Base-by-base conservation (phyloP, 92 coral and sea anemone species). In the Zoanthus solanderi region DNA sequence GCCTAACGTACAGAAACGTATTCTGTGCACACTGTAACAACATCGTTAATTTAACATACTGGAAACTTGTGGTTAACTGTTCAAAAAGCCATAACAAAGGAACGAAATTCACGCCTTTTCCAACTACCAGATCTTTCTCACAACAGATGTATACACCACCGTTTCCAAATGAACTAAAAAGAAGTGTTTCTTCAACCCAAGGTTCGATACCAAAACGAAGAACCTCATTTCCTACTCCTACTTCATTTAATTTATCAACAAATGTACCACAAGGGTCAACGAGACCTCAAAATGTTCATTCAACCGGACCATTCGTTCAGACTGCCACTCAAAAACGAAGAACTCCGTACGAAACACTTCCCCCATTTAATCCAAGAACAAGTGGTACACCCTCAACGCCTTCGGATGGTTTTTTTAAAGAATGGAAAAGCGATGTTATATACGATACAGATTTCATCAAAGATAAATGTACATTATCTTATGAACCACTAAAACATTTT, bases 21-120 rank as follows among this genome's bases (percentile, higher is more conserved):
- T 79, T 79, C 57, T 79, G 84, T 79, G 84, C 84, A 9, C 72
- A 28, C 10, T 79, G 84, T 58, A 79, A 79, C 15, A 79, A 79
- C 54, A 46, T 65, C 18, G 50, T 16, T n/a, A 60, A 45, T 44
- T 34, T 72, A 37, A 79, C 37, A 5, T 79, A 60, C 71, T 79
- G 84, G 84, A 79, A 12, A 9, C 16, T 79, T 79, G 84, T 79
- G 7, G 84, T 53, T 37, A 79, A 79, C 32, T 79, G 84, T 16
- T 18, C 84, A 0, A 60, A 58, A 5, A 37, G 58, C 47, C 12
- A 28, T 5, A 77, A 60, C 30, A 54, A 56, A 6, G 68, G 46
- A 1, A 42, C 72, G 11, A 8, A 32, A 79, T 16, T 3, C n/a
- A n/a, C 56, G 54, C 56, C 42, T 37, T 2, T 37, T 37, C 42